Evolutionary conservation across 1,140 invertebrate genomes (phyloP).

Genomic region (Diabrotica virgifera): DNA sequence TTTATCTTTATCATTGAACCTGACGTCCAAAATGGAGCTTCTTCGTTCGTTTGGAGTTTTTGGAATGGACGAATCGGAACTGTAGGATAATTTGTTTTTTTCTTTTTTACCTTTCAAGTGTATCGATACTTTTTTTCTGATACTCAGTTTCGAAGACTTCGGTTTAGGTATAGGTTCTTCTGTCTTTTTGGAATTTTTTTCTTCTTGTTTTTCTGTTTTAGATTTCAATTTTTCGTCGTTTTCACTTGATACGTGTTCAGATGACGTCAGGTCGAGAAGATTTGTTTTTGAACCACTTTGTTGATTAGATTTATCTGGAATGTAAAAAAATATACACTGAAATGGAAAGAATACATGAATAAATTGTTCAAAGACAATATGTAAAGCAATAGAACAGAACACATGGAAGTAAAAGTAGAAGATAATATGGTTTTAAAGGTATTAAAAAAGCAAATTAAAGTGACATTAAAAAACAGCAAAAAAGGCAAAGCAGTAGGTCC

Average conservation of each 20-base stretch:
- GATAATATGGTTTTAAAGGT: no score
- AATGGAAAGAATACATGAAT: no score
- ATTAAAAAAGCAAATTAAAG: no score
- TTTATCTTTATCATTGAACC: conserved; percentile 25
- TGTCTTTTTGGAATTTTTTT: conserved; percentile 40
- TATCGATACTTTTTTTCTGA: conserved; percentile 43
- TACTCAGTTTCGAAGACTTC: conserved; percentile 39
- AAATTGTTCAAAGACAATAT: no score
- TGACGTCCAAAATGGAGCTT: conserved; percentile 30
- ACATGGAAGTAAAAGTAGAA: no score
- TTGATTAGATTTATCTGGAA: background rate
- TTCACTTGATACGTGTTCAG: conserved; percentile 45
- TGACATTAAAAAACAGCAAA: no score
- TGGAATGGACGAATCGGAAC: conserved; percentile 15
- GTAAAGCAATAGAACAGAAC: no score
- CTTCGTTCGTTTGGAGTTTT: conserved; percentile 27
- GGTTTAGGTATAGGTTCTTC: conserved; percentile 21
- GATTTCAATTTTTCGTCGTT: conserved; percentile 50
- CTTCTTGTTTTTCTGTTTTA: conserved; percentile 47
- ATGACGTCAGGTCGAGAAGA: conserved; percentile 17
- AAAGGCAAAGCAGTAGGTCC: no score
- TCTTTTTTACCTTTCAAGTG: conserved; percentile 47
- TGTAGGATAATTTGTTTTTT: conserved; percentile 29
- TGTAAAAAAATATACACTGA: background rate
- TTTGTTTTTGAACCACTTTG: conserved; percentile 24